phyloP scores from a whole-genome alignment of 1,140 invertebrate species.

The Riptortus pedestris region DNA sequence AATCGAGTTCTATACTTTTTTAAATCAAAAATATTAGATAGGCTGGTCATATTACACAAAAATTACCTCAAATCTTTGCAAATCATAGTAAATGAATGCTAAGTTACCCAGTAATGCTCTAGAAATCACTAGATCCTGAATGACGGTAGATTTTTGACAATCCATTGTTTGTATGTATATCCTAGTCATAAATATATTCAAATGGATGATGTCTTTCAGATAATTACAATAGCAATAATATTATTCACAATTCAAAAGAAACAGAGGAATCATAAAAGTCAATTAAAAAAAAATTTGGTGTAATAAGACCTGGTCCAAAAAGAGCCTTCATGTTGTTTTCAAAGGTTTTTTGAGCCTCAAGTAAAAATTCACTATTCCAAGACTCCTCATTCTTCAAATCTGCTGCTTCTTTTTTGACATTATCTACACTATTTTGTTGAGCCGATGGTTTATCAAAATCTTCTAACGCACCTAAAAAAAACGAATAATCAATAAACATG shows the following conservation, averaged over 20 bases:
- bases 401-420: not conserved
- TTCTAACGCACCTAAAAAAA: constrained; percentile 20
- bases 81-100: no score
- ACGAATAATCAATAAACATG: not conserved
- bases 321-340: constrained; percentile 21
- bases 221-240: not conserved
- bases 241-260: not conserved
- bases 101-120: no score
- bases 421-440: not conserved
- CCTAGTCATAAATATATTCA: not conserved
- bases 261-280: not conserved
- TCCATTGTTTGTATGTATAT: not conserved
- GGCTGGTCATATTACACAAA: no score
- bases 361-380: constrained; percentile 22
- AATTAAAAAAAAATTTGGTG: not conserved
- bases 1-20: no score
- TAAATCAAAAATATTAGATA: no score
- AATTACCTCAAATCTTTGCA: no score
- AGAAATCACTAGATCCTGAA: no score
- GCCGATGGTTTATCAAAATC: constrained; percentile 20
- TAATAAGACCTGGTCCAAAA: constrained; percentile 2
- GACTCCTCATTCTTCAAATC: not conserved
- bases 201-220: not conserved
- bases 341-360: constrained; percentile 23
- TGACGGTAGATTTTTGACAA: no score